Base-by-base conservation (phyloP, 2,888 invertebrate species). In the Ptychoptera albimana region DNA sequence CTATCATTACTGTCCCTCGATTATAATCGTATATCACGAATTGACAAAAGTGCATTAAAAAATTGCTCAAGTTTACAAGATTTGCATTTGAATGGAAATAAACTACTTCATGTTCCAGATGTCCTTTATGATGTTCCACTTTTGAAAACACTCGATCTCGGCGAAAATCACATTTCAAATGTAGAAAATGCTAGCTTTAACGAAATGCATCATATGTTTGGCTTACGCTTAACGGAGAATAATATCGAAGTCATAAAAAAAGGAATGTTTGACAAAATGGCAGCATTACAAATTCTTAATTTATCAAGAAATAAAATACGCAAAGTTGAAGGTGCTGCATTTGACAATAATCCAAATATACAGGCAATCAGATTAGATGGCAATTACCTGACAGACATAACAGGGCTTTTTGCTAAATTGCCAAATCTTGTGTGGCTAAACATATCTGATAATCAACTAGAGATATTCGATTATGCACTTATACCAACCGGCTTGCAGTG, bases 41-140 rank as follows among this genome's bases (percentile, higher is more conserved):
- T 92, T 50, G 86, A 91, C 60, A 75, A 79, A 42, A 82, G 85
- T 61, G 83, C 89, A 47, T 84, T 92, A 60, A 73, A 81, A 59
- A 92, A 92, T 67, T 89, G 88, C 57, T 86, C 84, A 48, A 84
- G 82, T 54, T 72, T 92, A 55, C 84, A 87, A 66, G 91, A 91
- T 67, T 71, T 92, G 54, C 87, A 89, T 72, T 71, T 92, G 57
- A 88, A 88, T 67, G 84, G 83, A 52, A 92, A 92, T 69, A 76
- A 79, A 56, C 70, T 92, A 57, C 77, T 78, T 58, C 69, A 73
- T 54, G 78, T 89, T 55, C 91, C 91, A 34, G 69, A 78, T 54
- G 89, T 88, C 14, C 67, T 92, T 47, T 77, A 78, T 60, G 81
- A 86, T 67, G 82, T 91, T 75, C 77, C 83, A 52, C 72, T 87